Evolutionary conservation across 2,113 vertebrate genomes (phyloP), one percentile per base, ranked within the genome.

Genomic region (Halichoerus grypus): DNA sequence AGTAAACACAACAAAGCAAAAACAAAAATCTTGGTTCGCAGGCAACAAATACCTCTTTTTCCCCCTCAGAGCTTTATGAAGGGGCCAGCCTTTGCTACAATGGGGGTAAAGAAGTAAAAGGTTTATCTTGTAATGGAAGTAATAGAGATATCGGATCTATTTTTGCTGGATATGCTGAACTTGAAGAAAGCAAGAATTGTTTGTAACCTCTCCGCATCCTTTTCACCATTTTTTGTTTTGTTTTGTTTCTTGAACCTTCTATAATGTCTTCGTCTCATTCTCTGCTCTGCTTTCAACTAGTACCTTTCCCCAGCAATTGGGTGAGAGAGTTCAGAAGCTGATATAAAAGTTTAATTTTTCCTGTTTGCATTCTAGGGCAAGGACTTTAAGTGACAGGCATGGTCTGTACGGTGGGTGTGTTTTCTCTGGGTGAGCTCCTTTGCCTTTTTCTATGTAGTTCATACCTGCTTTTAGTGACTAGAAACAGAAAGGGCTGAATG

Each of bases 111-210:
- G 76, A 95, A 92, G 65, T 97, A 77, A 88, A 97, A 97, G 67
- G 42, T 92, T 98, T 98, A 97, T 97, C 97, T 97, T 69, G 88
- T 97, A 98, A 98, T 97, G 81, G 84, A 97, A 98, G 97, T 61
- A 97, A 93, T 91, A 95, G 97, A 96, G 96, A 96, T 92, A 96
- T 94, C 96, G 94, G 39, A 36, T 95, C 93, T 95, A 28, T 94
- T 97, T 61, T 96, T 97, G 79, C 69, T 97, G 72, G 72, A 93
- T 93, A 89, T 93, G 46, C 33, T 65, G 85, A 95, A 94, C 59
- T 89, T 92, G 92, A 96, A 97, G 89, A 98, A 97, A 98, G 94
- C 83, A 87, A 91, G 94, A 93, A 89, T 97, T 97, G 95, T 98
- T 97, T 97, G 83, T 90, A 61, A 76, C 55, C 49, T 94, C 79